Evolutionary conservation across 2,113 vertebrate species (phyloP), one percentile per base, ranked within the genome.

Genomic region (Gallinago media): DNA sequence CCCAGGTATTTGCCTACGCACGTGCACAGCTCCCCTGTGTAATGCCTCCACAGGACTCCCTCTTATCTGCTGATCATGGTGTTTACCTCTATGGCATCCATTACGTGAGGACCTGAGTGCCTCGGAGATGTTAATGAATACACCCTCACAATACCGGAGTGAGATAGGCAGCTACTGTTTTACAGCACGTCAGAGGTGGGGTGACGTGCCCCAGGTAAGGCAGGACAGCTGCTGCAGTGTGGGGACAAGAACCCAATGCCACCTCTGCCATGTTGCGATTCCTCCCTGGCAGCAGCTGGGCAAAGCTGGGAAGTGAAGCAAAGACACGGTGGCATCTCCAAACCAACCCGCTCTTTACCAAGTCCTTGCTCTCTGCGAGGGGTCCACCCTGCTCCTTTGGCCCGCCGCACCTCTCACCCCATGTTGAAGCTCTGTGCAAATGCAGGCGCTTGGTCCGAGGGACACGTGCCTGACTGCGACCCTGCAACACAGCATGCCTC

Each of bases 401-500:
- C 72, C 1, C 0, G 11, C 17, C 40, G 71, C 20, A 2, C 7
- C 49, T 77, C 12, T 62, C 2, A 1, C 65, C 18, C 20, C 1
- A 1, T 11, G 6, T 46, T 65, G 0, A 6, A 49, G 58, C 47
- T 67, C 47, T 0, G 2, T 0, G 8, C n/a, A 71, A 58, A 8
- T 31, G 34, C 36, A 8, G 55, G 26, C 8, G 0, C 14, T 9
- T 22, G n/a, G n/a, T 63, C 3, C 10, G 42, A 38, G 31, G 76
- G 6, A 3, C 4, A 3, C 0, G 0, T 14, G 17, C 23, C n/a
- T 31, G 79, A 34, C 32, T 58, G 27, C 0, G 0, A 16, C 32
- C 0, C 0, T 31, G 29, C 8, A 3, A 1, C 12, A 26, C 70
- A n/a, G 2, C 2, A 0, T 89, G 27, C 47, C 16, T 29, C 1